phyloP scores from a whole-genome alignment of 2,113 vertebrate genomes.

The Leiothrix lutea region DNA sequence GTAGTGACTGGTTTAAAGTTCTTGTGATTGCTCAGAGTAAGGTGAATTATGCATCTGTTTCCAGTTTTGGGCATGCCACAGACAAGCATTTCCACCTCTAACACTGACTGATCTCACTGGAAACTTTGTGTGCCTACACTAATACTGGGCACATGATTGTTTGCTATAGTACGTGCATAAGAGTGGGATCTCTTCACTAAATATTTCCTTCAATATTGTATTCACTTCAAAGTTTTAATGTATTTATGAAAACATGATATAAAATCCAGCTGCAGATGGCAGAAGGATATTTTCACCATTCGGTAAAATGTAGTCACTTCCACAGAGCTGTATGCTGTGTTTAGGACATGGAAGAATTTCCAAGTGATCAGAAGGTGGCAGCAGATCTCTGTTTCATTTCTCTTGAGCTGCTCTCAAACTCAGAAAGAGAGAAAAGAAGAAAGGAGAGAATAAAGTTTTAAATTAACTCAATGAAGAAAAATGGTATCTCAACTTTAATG shows the following conservation, averaged over 20 bases:
- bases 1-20: neutral
- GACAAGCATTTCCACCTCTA: neutral
- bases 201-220: neutral
- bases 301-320: neutral
- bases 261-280: neutral
- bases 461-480: neutral
- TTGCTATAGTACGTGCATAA: neutral
- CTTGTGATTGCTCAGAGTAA: neutral
- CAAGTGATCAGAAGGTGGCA: constrained; percentile 63
- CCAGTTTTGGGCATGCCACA: neutral
- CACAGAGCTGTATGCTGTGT: accelerated
- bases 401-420: neutral
- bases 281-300: neutral
- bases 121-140: neutral
- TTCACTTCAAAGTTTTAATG: neutral
- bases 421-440: neutral
- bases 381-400: constrained; percentile 27
- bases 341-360: neutral
- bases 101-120: neutral
- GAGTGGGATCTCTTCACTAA: neutral
- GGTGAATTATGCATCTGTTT: neutral
- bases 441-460: neutral
- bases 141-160: neutral
- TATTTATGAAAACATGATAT: neutral
- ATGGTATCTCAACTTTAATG: neutral